Evolutionary conservation across 2,113 vertebrate genomes (phyloP).

Genomic region (Oxyruncus cristatus): DNA sequence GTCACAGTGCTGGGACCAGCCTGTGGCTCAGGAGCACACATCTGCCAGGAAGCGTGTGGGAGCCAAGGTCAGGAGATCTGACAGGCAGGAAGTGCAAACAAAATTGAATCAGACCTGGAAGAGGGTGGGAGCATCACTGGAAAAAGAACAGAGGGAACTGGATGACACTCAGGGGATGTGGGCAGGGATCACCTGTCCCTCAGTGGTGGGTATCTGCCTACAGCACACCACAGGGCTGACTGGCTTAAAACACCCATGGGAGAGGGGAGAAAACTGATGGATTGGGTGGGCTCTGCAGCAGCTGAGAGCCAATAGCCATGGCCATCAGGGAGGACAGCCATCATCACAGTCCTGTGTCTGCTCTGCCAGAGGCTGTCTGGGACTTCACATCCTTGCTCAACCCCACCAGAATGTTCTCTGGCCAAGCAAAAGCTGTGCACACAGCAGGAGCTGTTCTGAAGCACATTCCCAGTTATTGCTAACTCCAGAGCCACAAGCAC

Average conservation of each 20-base stretch:
- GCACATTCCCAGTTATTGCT: background rate
- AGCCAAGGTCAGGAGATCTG: background rate
- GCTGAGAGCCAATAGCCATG: background rate
- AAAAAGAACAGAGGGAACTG: background rate
- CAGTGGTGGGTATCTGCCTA: background rate
- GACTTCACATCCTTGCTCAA: background rate
- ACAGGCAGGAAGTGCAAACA: background rate
- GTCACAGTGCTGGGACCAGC: background rate
- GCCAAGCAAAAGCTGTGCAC: background rate
- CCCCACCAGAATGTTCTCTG: background rate
- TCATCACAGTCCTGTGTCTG: rapidly evolving
- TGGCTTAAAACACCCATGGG: background rate
- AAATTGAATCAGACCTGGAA: background rate
- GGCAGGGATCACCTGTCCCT: background rate
- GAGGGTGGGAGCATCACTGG: background rate
- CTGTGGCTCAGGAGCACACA: background rate
- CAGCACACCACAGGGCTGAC: background rate
- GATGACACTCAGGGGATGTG: background rate
- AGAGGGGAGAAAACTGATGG: background rate
- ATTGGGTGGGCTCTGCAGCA: background rate
- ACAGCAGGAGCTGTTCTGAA: background rate
- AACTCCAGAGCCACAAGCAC: background rate
- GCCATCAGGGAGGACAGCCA: background rate
- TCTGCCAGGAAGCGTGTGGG: rapidly evolving
- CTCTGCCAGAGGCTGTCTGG: background rate